Evolutionary conservation across 2,888 invertebrate genomes (phyloP).

Genomic region (Hartigia nigra): DNA sequence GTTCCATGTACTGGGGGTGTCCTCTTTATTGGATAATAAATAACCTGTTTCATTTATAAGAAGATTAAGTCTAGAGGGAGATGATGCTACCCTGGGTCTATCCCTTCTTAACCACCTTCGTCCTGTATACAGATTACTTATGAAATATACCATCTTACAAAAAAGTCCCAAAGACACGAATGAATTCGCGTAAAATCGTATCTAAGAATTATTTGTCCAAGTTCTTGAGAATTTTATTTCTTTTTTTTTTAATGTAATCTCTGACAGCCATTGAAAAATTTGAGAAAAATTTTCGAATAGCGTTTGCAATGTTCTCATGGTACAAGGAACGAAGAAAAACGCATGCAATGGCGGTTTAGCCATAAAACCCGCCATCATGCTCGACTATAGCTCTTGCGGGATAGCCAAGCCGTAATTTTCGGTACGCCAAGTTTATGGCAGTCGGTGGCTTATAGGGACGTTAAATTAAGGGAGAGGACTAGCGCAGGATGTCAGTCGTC

Average conservation of each 20-base stretch:
- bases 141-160: too few relatives aligned
- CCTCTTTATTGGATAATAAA: conserved; percentile 60
- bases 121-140: background rate
- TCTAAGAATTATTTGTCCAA: too few relatives aligned
- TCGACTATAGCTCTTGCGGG: conserved; percentile 35
- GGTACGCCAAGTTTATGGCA: conserved; percentile 52
- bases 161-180: too few relatives aligned
- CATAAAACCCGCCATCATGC: background rate
- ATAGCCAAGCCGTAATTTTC: conserved; percentile 50
- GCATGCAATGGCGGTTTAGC: background rate
- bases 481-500: background rate
- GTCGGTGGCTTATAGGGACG: conserved; percentile 34
- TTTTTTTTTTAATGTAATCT: too few relatives aligned
- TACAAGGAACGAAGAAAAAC: background rate
- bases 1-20: conserved; percentile 45
- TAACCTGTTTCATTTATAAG: conserved; percentile 58
- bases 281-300: too few relatives aligned
- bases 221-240: too few relatives aligned
- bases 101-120: too few relatives aligned
- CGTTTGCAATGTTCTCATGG: background rate
- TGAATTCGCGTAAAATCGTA: too few relatives aligned
- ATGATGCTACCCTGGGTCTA: too few relatives aligned
- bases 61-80: conserved; percentile 39
- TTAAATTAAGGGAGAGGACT: conserved; percentile 35
- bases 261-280: too few relatives aligned